Evolutionary conservation across 1,140 invertebrate genomes (phyloP).

Genomic region (Habropoda laboriosa): DNA sequence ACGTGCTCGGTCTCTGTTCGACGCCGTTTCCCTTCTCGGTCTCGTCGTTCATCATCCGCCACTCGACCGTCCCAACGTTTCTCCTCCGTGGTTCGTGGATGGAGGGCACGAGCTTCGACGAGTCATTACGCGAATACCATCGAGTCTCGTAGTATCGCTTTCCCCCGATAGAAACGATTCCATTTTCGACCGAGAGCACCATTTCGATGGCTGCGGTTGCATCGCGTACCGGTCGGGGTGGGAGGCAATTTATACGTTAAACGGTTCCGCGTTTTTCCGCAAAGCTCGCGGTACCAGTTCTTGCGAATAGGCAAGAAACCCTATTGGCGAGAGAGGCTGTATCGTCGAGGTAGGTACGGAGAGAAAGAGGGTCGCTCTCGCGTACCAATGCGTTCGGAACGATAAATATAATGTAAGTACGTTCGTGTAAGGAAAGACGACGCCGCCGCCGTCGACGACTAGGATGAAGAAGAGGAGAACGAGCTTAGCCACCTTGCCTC

Average conservation of each 20-base stretch:
- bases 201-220: too few species aligned
- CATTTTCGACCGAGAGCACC: neutral
- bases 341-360: constrained; percentile 17
- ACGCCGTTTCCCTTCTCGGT: constrained; percentile 46
- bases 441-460: neutral
- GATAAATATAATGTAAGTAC: constrained; percentile 49
- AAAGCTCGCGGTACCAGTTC: constrained; percentile 27
- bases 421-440: constrained; percentile 41
- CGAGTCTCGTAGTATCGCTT: too few species aligned
- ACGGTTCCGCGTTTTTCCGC: constrained; percentile 37
- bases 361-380: too few species aligned
- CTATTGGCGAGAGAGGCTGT: neutral
- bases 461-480: constrained; percentile 4
- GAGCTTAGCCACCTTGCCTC: constrained; percentile 5
- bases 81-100: constrained; percentile 42
- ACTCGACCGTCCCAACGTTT: constrained; percentile 48
- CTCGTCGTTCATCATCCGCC: constrained; percentile 60
- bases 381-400: constrained; percentile 9
- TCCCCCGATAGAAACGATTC: too few species aligned
- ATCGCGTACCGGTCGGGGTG: neutral
- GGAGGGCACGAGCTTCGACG: constrained; percentile 47
- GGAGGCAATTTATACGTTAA: constrained; percentile 46
- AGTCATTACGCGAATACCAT: constrained; percentile 61
- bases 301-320: constrained; percentile 12
- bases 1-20: constrained; percentile 47